Evolutionary conservation across 2,888 invertebrate genomes (phyloP).

Genomic region (Xestia xanthographa): DNA sequence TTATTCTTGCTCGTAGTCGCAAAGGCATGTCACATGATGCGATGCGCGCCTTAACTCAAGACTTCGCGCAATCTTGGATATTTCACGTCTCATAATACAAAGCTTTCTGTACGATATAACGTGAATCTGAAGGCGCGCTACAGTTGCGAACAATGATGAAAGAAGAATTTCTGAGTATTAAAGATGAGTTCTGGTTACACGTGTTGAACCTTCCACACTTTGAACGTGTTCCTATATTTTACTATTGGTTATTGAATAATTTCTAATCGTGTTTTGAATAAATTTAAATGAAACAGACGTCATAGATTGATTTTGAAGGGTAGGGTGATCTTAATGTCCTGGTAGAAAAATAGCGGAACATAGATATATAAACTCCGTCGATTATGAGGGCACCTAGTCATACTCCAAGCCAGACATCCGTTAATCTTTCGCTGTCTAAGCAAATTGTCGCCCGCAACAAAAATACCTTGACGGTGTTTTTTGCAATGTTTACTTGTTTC

Average conservation of each 20-base stretch:
- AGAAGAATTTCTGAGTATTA: slow-evolving; percentile 12
- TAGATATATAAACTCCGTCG: no score
- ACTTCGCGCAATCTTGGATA: slow-evolving; percentile 32
- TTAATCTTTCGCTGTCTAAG: no score
- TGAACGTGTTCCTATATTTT: slow-evolving; percentile 1
- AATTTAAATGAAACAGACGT: background rate
- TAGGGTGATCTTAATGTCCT: background rate
- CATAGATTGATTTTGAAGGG: background rate
- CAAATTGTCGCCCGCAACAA: no score
- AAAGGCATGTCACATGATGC: slow-evolving; percentile 7
- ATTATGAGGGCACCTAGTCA: no score
- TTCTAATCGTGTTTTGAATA: slow-evolving; percentile 7
- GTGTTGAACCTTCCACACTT: background rate
- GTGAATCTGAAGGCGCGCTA: background rate
- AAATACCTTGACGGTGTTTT: no score
- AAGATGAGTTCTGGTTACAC: background rate
- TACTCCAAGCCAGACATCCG: no score
- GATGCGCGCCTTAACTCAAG: slow-evolving; percentile 8
- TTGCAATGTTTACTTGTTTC: no score
- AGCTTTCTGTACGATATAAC: slow-evolving; percentile 4
- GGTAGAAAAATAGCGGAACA: no score
- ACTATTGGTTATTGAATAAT: background rate
- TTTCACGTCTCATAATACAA: slow-evolving; percentile 25
- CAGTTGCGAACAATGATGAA: background rate
- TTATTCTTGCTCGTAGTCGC: background rate